Percentiles rank a stretch among this genome's conserved stretches.
phyloP scores from a whole-genome alignment of 2,797 vertebrate genomes.

The Hippocampus kuda region DNA sequence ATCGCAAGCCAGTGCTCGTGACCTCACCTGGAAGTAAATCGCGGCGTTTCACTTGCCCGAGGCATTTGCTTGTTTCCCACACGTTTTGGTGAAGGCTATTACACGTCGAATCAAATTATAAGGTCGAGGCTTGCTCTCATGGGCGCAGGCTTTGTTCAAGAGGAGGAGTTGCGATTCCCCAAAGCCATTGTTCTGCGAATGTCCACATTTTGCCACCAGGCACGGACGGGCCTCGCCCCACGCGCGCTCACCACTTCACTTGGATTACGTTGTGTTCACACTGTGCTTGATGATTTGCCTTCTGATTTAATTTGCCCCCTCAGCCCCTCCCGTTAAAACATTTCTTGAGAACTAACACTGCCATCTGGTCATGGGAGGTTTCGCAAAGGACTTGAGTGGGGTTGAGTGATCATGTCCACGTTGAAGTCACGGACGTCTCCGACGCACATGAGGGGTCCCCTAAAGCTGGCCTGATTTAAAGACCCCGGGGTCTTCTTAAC shows the following conservation, averaged over 20 bases:
- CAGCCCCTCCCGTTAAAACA: too few relatives aligned
- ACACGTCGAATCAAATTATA: constrained; percentile 51
- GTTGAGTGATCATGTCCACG: constrained; percentile 34
- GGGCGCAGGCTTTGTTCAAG: constrained; percentile 46
- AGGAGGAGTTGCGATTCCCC: constrained; percentile 30
- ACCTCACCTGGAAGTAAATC: constrained; percentile 31
- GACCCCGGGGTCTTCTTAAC: constrained; percentile 54
- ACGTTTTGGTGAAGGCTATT: constrained; percentile 41
- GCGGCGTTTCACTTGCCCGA: constrained; percentile 23
- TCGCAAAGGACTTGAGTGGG: constrained; percentile 34
- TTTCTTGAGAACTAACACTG: constrained; percentile 43
- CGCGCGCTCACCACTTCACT: too few relatives aligned
- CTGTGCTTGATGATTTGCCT: too few relatives aligned
- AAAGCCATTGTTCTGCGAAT: too few relatives aligned
- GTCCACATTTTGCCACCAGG: too few relatives aligned
- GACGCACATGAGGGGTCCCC: constrained; percentile 21
- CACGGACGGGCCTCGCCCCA: too few relatives aligned
- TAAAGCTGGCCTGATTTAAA: constrained; percentile 47
- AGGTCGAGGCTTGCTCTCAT: constrained; percentile 44
- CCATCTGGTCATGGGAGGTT: constrained; percentile 60
- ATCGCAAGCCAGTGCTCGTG: constrained; percentile 40
- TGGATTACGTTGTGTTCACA: too few relatives aligned
- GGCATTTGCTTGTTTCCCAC: constrained; percentile 43
- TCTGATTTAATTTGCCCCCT: too few relatives aligned
- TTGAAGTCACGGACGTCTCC: constrained; percentile 38